Evolutionary conservation across 92 coral and sea anemone genomes (phyloP), one percentile per base, ranked within the genome.

Genomic region (Blastomussa wellsi): DNA sequence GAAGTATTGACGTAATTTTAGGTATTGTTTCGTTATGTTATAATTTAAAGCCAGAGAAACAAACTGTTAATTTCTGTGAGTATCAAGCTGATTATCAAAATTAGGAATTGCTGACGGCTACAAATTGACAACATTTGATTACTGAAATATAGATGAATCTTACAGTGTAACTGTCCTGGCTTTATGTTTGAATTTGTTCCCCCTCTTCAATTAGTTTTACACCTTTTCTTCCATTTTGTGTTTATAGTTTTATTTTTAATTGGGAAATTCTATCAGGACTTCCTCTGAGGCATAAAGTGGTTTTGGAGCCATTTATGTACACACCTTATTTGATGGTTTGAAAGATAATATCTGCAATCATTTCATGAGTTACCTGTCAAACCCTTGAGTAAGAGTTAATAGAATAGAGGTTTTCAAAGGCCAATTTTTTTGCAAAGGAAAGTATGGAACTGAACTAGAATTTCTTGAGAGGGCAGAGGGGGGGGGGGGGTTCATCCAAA

Each of bases 41-140:
- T 8, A 26, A 28, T 62, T 26, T 26, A 26, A 62, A 32, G 68
- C 26, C 3, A 62, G 35, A 28, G 35, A 26, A 62, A 60, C 66
- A 60, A 48, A 62, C 68, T 26, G 66, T 59, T 59, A 24, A 59
- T 59, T 62, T 33, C 3, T 62, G 26, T 62, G 16, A 3, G 29
- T 7, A 22, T n/a, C 26, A 26, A 62, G n/a, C 29, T 57, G 31
- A 57, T 57, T 57, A 57, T 7, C 65, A 57, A 57, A 57, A 57
- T 57, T 19, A 57, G 68, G 68, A 62, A 26, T 62, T 62, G 68
- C 68, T 62, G 68, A 62, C 35, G 68, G 35, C 33, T 62, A 62
- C 16, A 26, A 62, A 62, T 62, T 62, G 33, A 26, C n/a, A 57
- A 20, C 24, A 59, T 9, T 4, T 59, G 66, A 59, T 26, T 10